These are phyloP conservation scores for Uloborus plumipes DNA, from an alignment of 2,888 invertebrate genomes.

Conservation along the genomic window DNA sequence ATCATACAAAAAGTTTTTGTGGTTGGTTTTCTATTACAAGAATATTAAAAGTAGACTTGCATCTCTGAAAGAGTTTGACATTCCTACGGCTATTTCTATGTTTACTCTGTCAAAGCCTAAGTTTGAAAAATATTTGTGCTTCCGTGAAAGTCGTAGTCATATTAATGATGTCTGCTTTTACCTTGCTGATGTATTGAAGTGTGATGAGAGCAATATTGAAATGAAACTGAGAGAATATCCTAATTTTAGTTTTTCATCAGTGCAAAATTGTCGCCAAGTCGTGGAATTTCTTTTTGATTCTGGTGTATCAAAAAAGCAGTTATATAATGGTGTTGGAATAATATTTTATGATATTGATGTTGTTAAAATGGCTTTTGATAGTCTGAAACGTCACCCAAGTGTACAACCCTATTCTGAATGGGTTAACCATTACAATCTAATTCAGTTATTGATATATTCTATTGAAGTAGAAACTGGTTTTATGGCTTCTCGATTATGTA, in stretches of 20 bases:
- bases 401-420: slow-evolving; percentile 34
- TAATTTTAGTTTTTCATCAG: slow-evolving; percentile 3
- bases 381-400: slow-evolving; percentile 5
- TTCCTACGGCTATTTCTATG: slow-evolving; percentile 20
- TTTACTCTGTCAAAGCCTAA: slow-evolving; percentile 13
- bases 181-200: slow-evolving; percentile 9
- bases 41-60: slow-evolving; percentile 21
- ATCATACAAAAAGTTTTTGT: slow-evolving; percentile 39
- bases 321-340: slow-evolving; percentile 35
- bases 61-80: slow-evolving; percentile 14
- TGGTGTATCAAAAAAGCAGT: slow-evolving; percentile 33
- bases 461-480: slow-evolving; percentile 27
- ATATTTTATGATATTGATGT: slow-evolving; percentile 29
- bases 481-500: not conserved
- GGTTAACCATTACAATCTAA: slow-evolving; percentile 33
- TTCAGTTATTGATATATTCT: slow-evolving; percentile 40
- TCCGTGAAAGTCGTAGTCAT: not conserved
- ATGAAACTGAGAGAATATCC: slow-evolving; percentile 11
- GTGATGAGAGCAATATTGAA: not conserved
- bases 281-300: slow-evolving; percentile 30
- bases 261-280: slow-evolving; percentile 16
- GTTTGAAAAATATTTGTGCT: slow-evolving; percentile 27
- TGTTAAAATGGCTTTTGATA: slow-evolving; percentile 24
- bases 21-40: slow-evolving; percentile 36
- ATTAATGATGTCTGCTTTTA: slow-evolving; percentile 17